Evolutionary conservation across 2,888 invertebrate species (phyloP), one percentile per base, ranked within the genome.

Genomic region (Scaptomyza parva): DNA sequence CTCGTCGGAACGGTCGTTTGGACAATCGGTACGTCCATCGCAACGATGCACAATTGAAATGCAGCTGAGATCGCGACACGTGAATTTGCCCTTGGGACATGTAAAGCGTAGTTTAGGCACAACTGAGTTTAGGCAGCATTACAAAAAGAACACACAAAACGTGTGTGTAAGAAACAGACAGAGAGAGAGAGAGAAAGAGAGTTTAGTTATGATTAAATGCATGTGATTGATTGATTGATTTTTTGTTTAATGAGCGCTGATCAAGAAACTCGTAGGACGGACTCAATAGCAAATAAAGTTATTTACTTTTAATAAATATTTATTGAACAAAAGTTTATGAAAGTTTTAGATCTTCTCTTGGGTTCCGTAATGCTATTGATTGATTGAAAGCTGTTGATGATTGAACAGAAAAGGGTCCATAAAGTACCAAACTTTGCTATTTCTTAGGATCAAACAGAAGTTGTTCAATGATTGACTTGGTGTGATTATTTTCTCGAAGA

Each of bases 21-120:
- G 93, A 91, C 97, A 97, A 92, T 97, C 95, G 88, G 93, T 93
- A 83, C 93, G 93, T 64, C 95, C 95, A 90, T 97, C 95, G 90
- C 97, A 97, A 51, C 95, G 93, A 73, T 94, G 92, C 44, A 93
- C 91, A 72, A 94, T 93, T 43, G 95, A 94, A 81, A 97, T 94
- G 90, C 96, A 96, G 80, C 93, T 93, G 51, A 95, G 95, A 90
- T 96, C 95, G 62, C 92, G 93, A 91, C 97, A 97, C 71, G 94
- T 94, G 92, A 95, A 96, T 86, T 92, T 93, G 40, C 94, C 94
- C 26, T 92, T 91, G 20, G 93, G 89, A 75, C 92, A 92, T 52
- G 87, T 90, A 76, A 88, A 92, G 57, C 81, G 88, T 24, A 91
- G 62, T 59, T 88, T 87, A 22, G 91, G 91, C 53, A 89, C 83